Evolutionary conservation across 2,113 vertebrate genomes (phyloP).

Genomic region (Varanus salvator): DNA sequence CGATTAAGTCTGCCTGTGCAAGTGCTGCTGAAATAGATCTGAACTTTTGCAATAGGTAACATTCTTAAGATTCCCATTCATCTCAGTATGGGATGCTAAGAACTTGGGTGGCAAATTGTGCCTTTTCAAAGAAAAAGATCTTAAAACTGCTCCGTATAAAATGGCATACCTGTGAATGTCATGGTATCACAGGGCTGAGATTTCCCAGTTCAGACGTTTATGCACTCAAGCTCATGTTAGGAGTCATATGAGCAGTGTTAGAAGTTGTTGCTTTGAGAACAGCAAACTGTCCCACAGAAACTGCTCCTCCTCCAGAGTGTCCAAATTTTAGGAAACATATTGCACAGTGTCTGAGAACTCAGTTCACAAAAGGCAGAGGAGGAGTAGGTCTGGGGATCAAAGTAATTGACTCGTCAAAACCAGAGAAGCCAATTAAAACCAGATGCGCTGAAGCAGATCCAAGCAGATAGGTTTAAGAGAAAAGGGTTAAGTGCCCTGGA

Average conservation of each 20-base stretch:
- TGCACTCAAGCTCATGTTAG: not conserved
- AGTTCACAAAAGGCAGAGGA: conserved; percentile 51
- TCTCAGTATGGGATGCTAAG: not conserved
- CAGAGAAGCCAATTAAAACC: conserved; percentile 9
- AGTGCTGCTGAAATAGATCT: not conserved
- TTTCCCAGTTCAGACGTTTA: conserved; percentile 36
- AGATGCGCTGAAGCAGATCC: conserved; percentile 46
- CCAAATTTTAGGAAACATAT: conserved; percentile 62
- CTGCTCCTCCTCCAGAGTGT: conserved; percentile 40
- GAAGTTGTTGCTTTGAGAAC: not conserved
- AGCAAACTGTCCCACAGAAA: not conserved
- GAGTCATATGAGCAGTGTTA: not conserved
- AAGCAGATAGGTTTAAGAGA: not conserved
- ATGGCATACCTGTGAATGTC: not conserved
- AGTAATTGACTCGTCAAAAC: conserved; percentile 24
- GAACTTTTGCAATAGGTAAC: not conserved
- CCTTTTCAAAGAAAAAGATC: not conserved
- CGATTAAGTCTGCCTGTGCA: not conserved
- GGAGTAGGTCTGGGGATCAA: conserved; percentile 21
- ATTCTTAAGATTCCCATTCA: not conserved
- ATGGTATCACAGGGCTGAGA: not conserved
- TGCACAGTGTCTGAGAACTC: conserved; percentile 79
- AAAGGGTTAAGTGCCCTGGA: conserved; percentile 30
- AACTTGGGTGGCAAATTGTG: not conserved
- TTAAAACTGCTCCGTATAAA: not conserved